phyloP scores from a whole-genome alignment of 2,888 invertebrate genomes.

The Herminia tarsipennalis region DNA sequence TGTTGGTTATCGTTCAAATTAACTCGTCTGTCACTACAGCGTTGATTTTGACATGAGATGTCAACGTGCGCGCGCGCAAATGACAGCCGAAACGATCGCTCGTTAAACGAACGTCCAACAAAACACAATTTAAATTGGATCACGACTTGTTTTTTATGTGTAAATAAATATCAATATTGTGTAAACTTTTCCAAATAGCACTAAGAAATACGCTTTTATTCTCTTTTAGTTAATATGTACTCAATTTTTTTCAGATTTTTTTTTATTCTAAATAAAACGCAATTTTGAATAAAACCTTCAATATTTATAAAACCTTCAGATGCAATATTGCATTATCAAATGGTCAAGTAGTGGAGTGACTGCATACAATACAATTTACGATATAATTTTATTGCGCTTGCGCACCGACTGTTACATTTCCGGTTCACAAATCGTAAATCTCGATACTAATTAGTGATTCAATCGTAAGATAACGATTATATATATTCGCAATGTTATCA shows the following conservation, averaged over 20 bases:
- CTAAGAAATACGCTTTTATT: too few species aligned
- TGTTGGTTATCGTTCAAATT: conserved; percentile 67
- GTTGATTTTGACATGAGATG: conserved; percentile 73
- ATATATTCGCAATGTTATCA: conserved; percentile 29
- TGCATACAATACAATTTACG: conserved; percentile 9
- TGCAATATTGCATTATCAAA: conserved; percentile 1
- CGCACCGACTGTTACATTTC: conserved; percentile 11
- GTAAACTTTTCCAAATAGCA: too few species aligned
- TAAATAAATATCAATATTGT: too few species aligned
- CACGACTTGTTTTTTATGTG: conserved; percentile 55
- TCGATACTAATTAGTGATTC: conserved; percentile 24
- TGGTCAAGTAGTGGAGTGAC: conserved; percentile 6
- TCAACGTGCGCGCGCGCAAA: conserved; percentile 61
- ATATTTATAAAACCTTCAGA: conserved; percentile 8
- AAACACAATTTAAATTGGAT: conserved; percentile 65
- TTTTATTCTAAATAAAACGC: conserved; percentile 1
- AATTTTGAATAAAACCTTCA: conserved; percentile 7
- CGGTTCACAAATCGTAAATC: conserved; percentile 27
- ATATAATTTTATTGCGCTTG: conserved; percentile 21
- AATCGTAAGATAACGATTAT: conserved; percentile 16
- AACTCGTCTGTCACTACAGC: conserved; percentile 76
- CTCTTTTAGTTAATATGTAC: too few species aligned
- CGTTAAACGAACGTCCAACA: conserved; percentile 38
- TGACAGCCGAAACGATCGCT: conserved; percentile 62
- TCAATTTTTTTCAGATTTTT: conserved; percentile 6